These are phyloP conservation scores for Antechinus stuartii DNA, from an alignment of 2,113 vertebrate species.

Conservation along the genomic window DNA sequence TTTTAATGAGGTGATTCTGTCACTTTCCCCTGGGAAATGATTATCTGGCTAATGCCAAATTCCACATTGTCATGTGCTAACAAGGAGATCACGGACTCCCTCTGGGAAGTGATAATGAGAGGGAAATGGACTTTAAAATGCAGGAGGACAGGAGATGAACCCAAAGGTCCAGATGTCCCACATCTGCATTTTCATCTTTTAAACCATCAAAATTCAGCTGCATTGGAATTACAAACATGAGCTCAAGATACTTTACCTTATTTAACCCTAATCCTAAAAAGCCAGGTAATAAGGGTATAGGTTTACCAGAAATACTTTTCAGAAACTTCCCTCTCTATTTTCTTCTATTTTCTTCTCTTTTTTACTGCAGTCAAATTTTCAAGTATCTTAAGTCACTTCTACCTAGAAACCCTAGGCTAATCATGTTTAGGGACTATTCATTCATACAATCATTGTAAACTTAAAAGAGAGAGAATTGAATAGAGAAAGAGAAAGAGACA, in stretches of 20 bases:
- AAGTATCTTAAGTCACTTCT: not conserved
- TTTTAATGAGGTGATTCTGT: not conserved
- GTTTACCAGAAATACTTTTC: not conserved
- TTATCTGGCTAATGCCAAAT: not conserved
- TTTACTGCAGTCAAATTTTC: not conserved
- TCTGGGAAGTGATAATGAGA: not conserved
- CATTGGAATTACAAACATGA: not conserved
- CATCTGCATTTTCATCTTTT: not conserved
- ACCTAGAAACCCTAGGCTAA: not conserved
- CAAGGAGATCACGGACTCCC: not conserved
- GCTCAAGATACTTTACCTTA: not conserved
- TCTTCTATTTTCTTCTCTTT: not conserved
- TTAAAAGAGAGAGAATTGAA: not conserved
- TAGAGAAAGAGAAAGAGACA: not conserved
- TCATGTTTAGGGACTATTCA: not conserved
- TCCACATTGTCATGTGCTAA: not conserved
- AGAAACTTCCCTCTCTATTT: not conserved
- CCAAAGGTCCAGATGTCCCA: not conserved
- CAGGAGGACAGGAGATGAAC: not conserved
- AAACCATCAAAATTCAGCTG: not conserved
- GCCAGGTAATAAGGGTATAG: too few species aligned
- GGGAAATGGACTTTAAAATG: not conserved
- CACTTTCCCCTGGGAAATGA: not conserved
- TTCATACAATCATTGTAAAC: not conserved
- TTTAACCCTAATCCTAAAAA: not conserved